Evolutionary conservation across 2,113 vertebrate species (phyloP).

Genomic region (Heterotis niloticus): DNA sequence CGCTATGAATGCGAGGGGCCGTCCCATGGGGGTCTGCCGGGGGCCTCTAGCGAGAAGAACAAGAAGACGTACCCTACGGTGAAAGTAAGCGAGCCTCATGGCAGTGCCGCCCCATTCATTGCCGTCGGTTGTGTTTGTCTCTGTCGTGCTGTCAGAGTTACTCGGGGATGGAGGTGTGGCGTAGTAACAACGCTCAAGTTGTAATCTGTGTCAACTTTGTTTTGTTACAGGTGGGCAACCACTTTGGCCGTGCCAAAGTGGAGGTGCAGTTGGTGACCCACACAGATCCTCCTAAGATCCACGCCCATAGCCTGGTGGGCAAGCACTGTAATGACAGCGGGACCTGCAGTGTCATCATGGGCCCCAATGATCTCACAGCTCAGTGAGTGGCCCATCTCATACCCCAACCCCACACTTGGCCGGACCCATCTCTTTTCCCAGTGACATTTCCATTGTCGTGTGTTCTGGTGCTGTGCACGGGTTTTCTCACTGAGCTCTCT

Average conservation of each 20-base stretch:
- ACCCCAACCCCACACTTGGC: neutral
- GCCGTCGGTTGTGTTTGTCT: too few species aligned
- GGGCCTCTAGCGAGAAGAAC: slow-evolving; percentile 95
- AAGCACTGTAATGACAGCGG: slow-evolving; percentile 86
- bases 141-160: too few species aligned
- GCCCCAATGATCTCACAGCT: slow-evolving; percentile 93
- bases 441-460: neutral
- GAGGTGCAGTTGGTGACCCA: slow-evolving; percentile 95
- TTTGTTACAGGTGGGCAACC: slow-evolving; percentile 84
- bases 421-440: neutral
- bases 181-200: too few species aligned
- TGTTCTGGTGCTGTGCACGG: slow-evolving; percentile 15
- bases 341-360: slow-evolving; percentile 73
- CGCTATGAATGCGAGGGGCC: slow-evolving; percentile 96
- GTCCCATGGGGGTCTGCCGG: slow-evolving; percentile 89
- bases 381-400: slow-evolving; percentile 69
- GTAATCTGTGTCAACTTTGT: too few species aligned
- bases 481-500: neutral
- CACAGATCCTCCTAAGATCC: slow-evolving; percentile 80
- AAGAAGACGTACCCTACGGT: slow-evolving; percentile 91
- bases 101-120: too few species aligned
- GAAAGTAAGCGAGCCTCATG: slow-evolving; percentile 67
- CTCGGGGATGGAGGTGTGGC: too few species aligned
- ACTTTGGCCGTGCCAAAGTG: slow-evolving; percentile 79
- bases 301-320: slow-evolving; percentile 94